Base-by-base conservation (phyloP, 2,113 vertebrate genomes). In the Esox niger region DNA sequence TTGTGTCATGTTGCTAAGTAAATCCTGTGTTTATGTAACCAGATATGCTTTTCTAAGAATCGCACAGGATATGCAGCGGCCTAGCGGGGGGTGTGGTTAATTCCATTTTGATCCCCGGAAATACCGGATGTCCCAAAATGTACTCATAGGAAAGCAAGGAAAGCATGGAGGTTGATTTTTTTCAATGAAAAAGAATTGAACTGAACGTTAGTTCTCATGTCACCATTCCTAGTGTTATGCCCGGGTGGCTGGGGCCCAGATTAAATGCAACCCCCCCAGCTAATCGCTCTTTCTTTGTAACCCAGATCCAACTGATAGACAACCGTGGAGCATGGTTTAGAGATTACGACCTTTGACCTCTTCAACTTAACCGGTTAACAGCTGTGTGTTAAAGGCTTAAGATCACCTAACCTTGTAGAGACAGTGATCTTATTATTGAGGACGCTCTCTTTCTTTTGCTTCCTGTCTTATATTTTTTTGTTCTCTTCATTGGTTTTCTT, bases 241-340 rank as follows among this genome's bases (percentile, higher is more conserved):
- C 17, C 13, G 5, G 38, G 15, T 15, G 38, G 38, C 38, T n/a
- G n/a, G n/a, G n/a, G n/a, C n/a, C n/a, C n/a, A n/a, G n/a, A n/a
- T n/a, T n/a, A n/a, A n/a, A 85, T 82, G 80, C 76, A 74, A 79
- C 70, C 66, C 76, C 73, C 77, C 77, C 77, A 72, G 72, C 74
- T 11, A 6, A 64, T 83, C 71, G 66, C 77, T 43, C 38, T 15
- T 54, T 11, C 21, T 81, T 71, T 58, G 65, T 79, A 76, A 77
- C 62, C 75, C 73, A 73, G 21, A 29, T 27, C 56, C 25, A 23
- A 66, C 57, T 61, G 69, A 56, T n/a, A 75, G 68, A 23, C 38
- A 64, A 74, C 75, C 68, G 29, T 49, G 6, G 11, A 43, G 38
- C 38, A 43, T 43, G 38, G 11, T 43, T 43, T 43, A 43, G 38